phyloP scores from a whole-genome alignment of 2,888 invertebrate species.

The Drosophila peninsularis region DNA sequence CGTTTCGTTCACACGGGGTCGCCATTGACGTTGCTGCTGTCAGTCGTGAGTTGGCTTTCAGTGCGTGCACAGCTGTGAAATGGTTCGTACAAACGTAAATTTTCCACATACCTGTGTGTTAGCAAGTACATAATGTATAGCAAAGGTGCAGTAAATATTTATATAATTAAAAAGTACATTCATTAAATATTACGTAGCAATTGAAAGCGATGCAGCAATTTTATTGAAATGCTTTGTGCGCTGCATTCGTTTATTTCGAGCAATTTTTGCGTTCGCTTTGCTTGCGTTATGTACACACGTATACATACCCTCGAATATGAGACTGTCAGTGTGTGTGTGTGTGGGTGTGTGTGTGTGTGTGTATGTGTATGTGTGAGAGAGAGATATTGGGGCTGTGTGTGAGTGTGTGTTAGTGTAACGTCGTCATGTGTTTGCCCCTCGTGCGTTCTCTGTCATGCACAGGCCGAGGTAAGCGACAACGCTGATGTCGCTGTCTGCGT shows the following conservation, averaged over 20 bases:
- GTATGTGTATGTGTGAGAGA: slow-evolving; percentile 26
- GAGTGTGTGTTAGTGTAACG: slow-evolving; percentile 46
- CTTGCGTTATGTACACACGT: slow-evolving; percentile 58
- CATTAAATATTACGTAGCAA: slow-evolving; percentile 29
- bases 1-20: slow-evolving; percentile 40
- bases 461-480: slow-evolving; percentile 39
- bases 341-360: slow-evolving; percentile 31
- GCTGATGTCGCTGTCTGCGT: slow-evolving; percentile 35
- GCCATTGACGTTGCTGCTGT: slow-evolving; percentile 53
- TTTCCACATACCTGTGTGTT: slow-evolving; percentile 46
- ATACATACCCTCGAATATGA: slow-evolving; percentile 38
- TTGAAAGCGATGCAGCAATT: slow-evolving; percentile 30
- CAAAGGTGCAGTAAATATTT: slow-evolving; percentile 47
- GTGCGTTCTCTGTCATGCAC: slow-evolving; percentile 69
- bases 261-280: slow-evolving; percentile 53
- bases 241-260: slow-evolving; percentile 55
- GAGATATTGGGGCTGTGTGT: slow-evolving; percentile 49
- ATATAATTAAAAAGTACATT: slow-evolving; percentile 41
- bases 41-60: slow-evolving; percentile 79
- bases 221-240: slow-evolving; percentile 36
- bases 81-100: slow-evolving; percentile 44
- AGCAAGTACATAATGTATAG: slow-evolving; percentile 45
- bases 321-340: slow-evolving; percentile 26
- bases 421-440: slow-evolving; percentile 74
- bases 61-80: slow-evolving; percentile 72